Conservation (phyloP, 2,888 invertebrate genomes). For the Pseudococcus longispinus region DNA sequence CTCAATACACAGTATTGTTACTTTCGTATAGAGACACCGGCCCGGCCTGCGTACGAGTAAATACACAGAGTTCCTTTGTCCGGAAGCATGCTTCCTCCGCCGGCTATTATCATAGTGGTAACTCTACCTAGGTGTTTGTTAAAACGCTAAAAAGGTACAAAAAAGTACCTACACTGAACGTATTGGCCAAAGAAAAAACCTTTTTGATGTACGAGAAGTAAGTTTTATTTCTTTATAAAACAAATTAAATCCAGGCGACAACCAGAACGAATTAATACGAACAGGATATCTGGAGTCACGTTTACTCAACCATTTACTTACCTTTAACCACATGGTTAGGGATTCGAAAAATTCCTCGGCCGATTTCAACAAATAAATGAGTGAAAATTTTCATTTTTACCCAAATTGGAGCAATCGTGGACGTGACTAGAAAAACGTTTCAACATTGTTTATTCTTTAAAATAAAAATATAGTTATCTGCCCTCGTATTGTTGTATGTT, state of each 20-base stretch:
- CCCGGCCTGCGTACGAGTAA: background rate
- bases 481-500: background rate
- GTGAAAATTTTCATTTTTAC: background rate
- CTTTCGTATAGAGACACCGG: background rate
- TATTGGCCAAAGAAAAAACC: conserved; percentile 45
- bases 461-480: background rate
- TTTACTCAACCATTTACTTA: background rate
- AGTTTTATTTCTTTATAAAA: conserved; percentile 23
- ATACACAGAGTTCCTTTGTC: conserved; percentile 39
- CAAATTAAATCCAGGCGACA: conserved; percentile 47
- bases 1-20: conserved; percentile 41
- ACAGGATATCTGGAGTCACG: conserved; percentile 51
- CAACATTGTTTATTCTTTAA: background rate
- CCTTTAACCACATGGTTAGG: background rate
- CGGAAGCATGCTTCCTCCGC: conserved; percentile 50
- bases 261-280: conserved; percentile 54
- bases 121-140: background rate
- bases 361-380: background rate
- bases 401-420: background rate
- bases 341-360: conserved; percentile 5
- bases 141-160: conserved; percentile 34
- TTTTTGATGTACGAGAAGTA: background rate
- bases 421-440: background rate
- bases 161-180: background rate
- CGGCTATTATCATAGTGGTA: background rate